Percentiles rank a stretch among this genome's conserved stretches.
phyloP scores from a whole-genome alignment of 1,140 invertebrate species.

The Dreissena polymorpha region DNA sequence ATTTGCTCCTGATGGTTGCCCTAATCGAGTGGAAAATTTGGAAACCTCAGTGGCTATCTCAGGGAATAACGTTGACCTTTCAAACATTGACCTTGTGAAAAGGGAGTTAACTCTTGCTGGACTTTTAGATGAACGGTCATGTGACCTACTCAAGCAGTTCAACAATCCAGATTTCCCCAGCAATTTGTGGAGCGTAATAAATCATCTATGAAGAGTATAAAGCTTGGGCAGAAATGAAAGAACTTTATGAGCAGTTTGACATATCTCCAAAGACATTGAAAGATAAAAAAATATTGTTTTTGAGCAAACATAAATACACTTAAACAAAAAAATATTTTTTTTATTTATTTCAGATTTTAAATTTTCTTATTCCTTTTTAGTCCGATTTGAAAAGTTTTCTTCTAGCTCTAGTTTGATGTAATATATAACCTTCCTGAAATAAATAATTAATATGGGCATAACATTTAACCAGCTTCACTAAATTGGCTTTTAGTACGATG shows the following conservation, averaged over 20 bases:
- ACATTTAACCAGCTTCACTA: too few species aligned
- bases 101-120: conserved; percentile 67
- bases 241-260: conserved; percentile 31
- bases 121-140: conserved; percentile 64
- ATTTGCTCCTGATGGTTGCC: conserved; percentile 74
- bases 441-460: too few species aligned
- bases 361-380: too few species aligned
- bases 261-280: conserved; percentile 22
- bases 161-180: conserved; percentile 31
- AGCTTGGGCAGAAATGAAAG: conserved; percentile 4
- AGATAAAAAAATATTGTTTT: not conserved
- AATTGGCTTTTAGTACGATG: too few species aligned
- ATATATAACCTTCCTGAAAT: too few species aligned
- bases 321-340: too few species aligned
- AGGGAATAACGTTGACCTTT: conserved; percentile 73
- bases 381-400: too few species aligned
- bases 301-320: not conserved
- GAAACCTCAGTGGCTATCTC: conserved; percentile 72
- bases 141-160: conserved; percentile 67
- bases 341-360: too few species aligned
- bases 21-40: conserved; percentile 73
- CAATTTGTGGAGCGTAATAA: conserved; percentile 29
- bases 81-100: conserved; percentile 65
- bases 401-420: too few species aligned
- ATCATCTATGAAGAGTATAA: conserved; percentile 46